Percentiles rank a stretch among this genome's conserved stretches.
Evolutionary conservation across 2,888 invertebrate species (phyloP).

Genomic region (Napeogenes sylphis): DNA sequence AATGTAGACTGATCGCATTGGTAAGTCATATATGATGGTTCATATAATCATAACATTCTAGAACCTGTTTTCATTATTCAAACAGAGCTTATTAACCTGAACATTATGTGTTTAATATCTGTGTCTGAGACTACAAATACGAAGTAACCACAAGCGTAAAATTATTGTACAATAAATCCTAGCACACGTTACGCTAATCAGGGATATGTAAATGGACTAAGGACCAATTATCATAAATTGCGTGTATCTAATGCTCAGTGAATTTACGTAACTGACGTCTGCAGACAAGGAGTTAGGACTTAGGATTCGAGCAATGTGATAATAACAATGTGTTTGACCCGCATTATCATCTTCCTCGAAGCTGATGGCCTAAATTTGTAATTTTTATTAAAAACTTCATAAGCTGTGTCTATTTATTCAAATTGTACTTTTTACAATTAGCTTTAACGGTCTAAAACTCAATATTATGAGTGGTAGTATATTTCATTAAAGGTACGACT

Average conservation of each 20-base stretch:
- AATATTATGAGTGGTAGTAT: no score
- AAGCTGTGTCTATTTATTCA: no score
- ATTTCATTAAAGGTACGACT: no score
- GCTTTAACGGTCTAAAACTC: no score
- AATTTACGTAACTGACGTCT: conserved; percentile 25
- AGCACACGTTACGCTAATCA: conserved; percentile 30
- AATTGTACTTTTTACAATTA: no score
- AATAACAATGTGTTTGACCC: not conserved
- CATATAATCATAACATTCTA: no score
- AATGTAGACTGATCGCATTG: no score
- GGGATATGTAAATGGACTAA: conserved; percentile 36
- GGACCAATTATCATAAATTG: conserved; percentile 39
- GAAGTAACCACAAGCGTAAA: not conserved
- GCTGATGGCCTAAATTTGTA: no score
- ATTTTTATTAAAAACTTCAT: no score
- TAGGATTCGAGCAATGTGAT: not conserved
- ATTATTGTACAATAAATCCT: conserved; percentile 22
- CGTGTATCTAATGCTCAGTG: conserved; percentile 31
- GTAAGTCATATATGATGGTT: no score
- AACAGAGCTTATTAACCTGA: no score
- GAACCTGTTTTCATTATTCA: no score
- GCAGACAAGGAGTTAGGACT: conserved; percentile 6
- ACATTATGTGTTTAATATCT: not conserved
- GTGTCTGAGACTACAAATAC: not conserved
- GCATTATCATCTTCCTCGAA: not conserved